Percentiles rank a stretch among this genome's conserved stretches.
These are phyloP conservation scores for Deilephila elpenor DNA, from an alignment of 2,888 invertebrate genomes.

Conservation along the genomic window DNA sequence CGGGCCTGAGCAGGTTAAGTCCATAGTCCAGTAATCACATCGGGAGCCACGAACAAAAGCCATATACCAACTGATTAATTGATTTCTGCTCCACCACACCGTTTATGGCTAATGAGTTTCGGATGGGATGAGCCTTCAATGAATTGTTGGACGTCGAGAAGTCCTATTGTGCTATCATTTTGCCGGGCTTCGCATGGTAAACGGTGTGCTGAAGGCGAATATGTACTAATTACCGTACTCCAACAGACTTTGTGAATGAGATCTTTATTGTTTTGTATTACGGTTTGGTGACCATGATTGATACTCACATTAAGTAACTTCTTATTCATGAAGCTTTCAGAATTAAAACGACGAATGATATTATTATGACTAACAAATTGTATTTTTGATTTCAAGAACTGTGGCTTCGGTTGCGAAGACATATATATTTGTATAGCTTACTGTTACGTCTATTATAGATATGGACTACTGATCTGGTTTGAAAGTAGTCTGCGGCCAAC, in stretches of 20 bases:
- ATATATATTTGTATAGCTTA: too few species aligned
- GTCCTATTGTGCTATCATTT: conserved; percentile 1
- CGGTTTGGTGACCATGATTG: neutral
- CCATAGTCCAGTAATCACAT: neutral
- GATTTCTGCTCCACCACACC: conserved; percentile 16
- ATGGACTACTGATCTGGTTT: too few species aligned
- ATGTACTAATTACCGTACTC: neutral
- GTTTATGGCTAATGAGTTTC: conserved; percentile 21
- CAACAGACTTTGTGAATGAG: neutral
- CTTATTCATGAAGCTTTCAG: too few species aligned
- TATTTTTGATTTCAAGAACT: too few species aligned
- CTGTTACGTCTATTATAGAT: too few species aligned
- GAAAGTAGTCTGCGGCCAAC: too few species aligned
- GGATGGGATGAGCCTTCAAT: conserved; percentile 9
- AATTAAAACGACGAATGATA: too few species aligned
- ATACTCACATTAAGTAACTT: too few species aligned
- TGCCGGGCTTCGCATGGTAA: neutral
- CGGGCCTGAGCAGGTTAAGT: neutral
- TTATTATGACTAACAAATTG: too few species aligned
- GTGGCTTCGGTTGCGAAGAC: too few species aligned
- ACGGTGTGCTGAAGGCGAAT: neutral
- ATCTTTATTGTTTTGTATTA: neutral
- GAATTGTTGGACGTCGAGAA: neutral
- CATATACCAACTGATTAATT: conserved; percentile 21
- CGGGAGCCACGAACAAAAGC: conserved; percentile 14